Conservation (phyloP, 1,140 invertebrate species). For the Drosophila pectinifera region DNA sequence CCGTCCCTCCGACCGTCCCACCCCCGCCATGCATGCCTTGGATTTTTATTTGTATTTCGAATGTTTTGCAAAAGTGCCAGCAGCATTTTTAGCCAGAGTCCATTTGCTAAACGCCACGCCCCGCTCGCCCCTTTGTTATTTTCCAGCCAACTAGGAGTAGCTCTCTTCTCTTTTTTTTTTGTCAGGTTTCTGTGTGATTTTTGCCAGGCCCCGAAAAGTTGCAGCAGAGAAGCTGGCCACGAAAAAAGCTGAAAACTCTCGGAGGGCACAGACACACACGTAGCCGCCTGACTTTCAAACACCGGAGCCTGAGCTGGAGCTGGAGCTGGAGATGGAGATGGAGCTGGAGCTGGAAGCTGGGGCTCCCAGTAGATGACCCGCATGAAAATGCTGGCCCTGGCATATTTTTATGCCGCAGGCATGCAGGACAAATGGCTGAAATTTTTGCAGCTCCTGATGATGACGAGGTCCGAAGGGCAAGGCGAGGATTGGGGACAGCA, state of each 20-base stretch:
- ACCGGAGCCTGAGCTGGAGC: slow-evolving; percentile 37
- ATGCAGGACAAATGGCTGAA: slow-evolving; percentile 83
- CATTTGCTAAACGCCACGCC: slow-evolving; percentile 68
- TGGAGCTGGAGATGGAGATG: slow-evolving; percentile 6
- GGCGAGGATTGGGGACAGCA: slow-evolving; percentile 8
- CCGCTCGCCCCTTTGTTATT: slow-evolving; percentile 19
- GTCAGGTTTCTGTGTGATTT: slow-evolving; percentile 63
- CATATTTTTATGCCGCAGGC: slow-evolving; percentile 84
- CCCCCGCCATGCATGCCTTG: slow-evolving; percentile 45
- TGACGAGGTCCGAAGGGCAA: slow-evolving; percentile 53
- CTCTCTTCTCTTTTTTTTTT: slow-evolving; percentile 58
- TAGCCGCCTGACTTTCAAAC: slow-evolving; percentile 70
- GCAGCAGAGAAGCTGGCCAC: slow-evolving; percentile 46
- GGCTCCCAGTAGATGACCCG: slow-evolving; percentile 72
- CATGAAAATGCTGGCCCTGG: slow-evolving; percentile 83
- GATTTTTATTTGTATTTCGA: slow-evolving; percentile 82
- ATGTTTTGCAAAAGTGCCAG: slow-evolving; percentile 82
- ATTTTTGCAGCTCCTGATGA: slow-evolving; percentile 81
- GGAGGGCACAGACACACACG: slow-evolving; percentile 44
- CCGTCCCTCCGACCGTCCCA: background rate
- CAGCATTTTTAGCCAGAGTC: slow-evolving; percentile 79
- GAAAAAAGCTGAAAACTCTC: slow-evolving; percentile 51
- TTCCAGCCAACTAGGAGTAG: slow-evolving; percentile 47
- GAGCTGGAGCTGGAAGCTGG: slow-evolving; percentile 18
- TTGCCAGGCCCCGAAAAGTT: slow-evolving; percentile 63